phyloP scores from a whole-genome alignment of 2,888 invertebrate species.

The Patella pellucida region DNA sequence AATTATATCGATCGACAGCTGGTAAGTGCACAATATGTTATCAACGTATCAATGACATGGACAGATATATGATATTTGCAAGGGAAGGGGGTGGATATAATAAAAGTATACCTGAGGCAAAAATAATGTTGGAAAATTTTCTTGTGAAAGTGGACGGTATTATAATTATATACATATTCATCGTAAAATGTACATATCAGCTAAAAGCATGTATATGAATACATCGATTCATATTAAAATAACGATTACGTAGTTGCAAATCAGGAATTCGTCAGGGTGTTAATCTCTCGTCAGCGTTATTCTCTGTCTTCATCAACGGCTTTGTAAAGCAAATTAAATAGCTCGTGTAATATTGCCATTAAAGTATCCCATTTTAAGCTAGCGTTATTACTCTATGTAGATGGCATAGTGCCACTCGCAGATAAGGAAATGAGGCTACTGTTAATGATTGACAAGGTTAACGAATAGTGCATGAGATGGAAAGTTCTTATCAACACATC shows the following conservation, averaged over 20 bases:
- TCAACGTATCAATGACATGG: no score
- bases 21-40: no score
- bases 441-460: not conserved
- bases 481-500: not conserved
- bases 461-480: not conserved
- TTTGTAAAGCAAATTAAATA: not conserved
- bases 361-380: not conserved
- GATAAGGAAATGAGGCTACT: not conserved
- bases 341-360: not conserved
- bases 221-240: not conserved
- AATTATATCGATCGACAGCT: no score
- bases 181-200: not conserved
- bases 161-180: not conserved
- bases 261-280: not conserved
- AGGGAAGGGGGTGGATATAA: no score
- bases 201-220: not conserved
- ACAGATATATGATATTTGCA: no score
- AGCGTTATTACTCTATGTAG: not conserved
- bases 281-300: not conserved
- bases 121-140: no score
- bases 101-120: no score
- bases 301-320: not conserved
- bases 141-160: no score
- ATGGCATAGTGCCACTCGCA: not conserved
- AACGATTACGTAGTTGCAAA: not conserved